phyloP scores from a whole-genome alignment of 2,113 vertebrate genomes.

The Tenrec ecaudatus region DNA sequence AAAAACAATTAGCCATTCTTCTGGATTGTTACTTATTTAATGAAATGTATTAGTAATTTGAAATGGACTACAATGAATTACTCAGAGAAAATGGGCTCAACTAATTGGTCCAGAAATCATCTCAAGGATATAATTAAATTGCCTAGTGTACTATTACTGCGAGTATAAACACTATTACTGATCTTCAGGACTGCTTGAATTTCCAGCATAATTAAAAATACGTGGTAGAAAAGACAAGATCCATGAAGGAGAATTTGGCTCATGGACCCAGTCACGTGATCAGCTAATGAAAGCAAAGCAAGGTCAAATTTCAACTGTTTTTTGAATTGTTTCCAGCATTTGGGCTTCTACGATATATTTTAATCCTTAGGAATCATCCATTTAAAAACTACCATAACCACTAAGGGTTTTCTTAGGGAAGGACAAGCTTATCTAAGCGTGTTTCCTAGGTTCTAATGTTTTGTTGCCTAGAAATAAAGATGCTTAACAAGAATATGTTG shows the following conservation, averaged over 20 bases:
- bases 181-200: constrained; percentile 55
- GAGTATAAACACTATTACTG: constrained; percentile 67
- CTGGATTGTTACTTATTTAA: constrained; percentile 78
- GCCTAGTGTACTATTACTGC: constrained; percentile 67
- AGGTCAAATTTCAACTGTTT: not conserved
- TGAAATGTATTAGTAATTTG: constrained; percentile 75
- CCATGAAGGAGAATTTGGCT: constrained; percentile 37
- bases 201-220: constrained; percentile 74
- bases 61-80: constrained; percentile 79
- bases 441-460: not conserved
- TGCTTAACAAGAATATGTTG: not conserved
- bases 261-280: constrained; percentile 39
- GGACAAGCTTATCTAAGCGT: not conserved
- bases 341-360: not conserved
- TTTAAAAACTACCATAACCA: constrained; percentile 3
- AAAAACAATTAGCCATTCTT: constrained; percentile 66
- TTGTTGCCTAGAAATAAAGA: not conserved
- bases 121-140: constrained; percentile 82
- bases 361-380: constrained; percentile 35
- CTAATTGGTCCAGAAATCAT: constrained; percentile 80
- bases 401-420: not conserved
- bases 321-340: constrained; percentile 33
- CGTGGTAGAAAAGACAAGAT: constrained; percentile 57
- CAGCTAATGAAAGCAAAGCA: constrained; percentile 46
- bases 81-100: constrained; percentile 77